Conservation (phyloP, 2,888 invertebrate species). For the Julus scandinavius region DNA sequence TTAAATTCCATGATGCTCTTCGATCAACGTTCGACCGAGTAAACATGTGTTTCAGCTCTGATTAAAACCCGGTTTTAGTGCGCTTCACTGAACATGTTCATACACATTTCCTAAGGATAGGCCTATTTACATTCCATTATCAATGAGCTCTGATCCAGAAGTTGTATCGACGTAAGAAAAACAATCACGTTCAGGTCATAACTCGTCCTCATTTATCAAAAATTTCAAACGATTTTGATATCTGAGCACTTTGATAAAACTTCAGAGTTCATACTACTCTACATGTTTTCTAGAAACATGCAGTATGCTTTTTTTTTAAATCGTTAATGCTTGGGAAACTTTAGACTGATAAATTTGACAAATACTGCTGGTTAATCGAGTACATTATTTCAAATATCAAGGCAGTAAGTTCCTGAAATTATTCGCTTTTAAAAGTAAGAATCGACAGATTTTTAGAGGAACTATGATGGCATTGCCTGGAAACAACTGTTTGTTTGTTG, state of each 20-base stretch:
- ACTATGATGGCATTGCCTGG: no score
- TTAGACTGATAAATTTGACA: no score
- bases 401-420: no score
- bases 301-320: no score
- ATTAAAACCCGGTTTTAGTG: background rate
- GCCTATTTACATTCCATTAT: background rate
- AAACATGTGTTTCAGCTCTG: constrained; percentile 35
- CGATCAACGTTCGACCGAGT: constrained; percentile 7
- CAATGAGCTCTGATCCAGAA: background rate
- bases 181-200: background rate
- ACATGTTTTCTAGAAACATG: no score
- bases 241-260: background rate
- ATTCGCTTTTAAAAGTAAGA: no score
- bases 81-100: constrained; percentile 23
- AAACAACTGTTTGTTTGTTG: no score
- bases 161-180: background rate
- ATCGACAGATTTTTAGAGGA: no score
- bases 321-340: no score
- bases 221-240: background rate
- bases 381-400: no score
- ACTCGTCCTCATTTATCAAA: background rate
- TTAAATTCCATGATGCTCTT: background rate
- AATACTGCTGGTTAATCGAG: no score
- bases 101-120: background rate
- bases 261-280: no score